Evolutionary conservation across 2,797 vertebrate genomes (phyloP).

Genomic region (Diplodus puntazzo): DNA sequence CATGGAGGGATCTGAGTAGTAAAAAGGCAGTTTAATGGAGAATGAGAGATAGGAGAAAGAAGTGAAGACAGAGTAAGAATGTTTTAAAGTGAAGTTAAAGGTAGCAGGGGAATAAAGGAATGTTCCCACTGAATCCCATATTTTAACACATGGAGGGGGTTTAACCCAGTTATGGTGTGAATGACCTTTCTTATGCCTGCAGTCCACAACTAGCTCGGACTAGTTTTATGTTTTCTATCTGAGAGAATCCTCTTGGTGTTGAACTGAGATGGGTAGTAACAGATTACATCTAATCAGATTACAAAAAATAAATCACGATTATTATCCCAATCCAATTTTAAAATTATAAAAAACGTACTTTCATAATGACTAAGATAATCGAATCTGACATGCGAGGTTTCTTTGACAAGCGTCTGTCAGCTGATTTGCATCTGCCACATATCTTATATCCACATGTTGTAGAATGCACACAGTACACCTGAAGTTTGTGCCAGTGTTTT

Average conservation of each 20-base stretch:
- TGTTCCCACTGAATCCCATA: constrained; percentile 44
- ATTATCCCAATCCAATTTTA: too few species aligned
- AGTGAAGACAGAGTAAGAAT: constrained; percentile 37
- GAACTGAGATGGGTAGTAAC: background rate
- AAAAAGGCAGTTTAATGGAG: constrained; percentile 52
- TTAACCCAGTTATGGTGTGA: constrained; percentile 41
- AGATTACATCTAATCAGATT: too few species aligned
- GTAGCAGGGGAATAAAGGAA: constrained; percentile 44
- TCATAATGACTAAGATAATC: too few species aligned
- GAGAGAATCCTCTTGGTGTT: constrained; percentile 7
- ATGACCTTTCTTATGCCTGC: constrained; percentile 40
- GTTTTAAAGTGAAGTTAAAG: constrained; percentile 49
- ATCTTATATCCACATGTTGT: too few species aligned
- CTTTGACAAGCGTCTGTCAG: too few species aligned
- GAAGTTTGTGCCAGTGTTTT: too few species aligned
- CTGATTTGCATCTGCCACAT: too few species aligned
- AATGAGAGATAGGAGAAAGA: constrained; percentile 52
- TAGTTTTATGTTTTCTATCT: constrained; percentile 7
- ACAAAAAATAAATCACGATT: too few species aligned
- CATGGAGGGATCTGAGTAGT: constrained; percentile 31
- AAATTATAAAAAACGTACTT: too few species aligned
- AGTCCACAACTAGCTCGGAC: constrained; percentile 11
- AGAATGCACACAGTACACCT: too few species aligned
- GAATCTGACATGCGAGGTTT: too few species aligned
- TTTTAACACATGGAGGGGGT: constrained; percentile 48